phyloP scores from a whole-genome alignment of 2,888 invertebrate genomes.

The Diaperis boleti region DNA sequence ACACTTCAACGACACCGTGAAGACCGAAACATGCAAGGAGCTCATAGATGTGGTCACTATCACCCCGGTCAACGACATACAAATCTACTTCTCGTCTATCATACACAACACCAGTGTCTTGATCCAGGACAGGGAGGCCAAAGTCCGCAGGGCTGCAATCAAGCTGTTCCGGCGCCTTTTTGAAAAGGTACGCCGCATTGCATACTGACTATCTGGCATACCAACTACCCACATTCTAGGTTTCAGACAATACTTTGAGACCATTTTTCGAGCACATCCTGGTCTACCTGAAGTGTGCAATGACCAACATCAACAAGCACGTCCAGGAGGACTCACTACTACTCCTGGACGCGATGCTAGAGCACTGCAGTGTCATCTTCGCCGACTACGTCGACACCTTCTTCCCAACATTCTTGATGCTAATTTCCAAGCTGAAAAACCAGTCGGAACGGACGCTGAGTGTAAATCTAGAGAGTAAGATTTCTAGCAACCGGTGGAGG shows the following conservation, averaged over 20 bases:
- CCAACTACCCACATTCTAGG: conserved; percentile 52
- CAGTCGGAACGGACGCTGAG: conserved; percentile 77
- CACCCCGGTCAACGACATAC: conserved; percentile 62
- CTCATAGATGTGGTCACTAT: conserved; percentile 70
- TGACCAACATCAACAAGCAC: conserved; percentile 86
- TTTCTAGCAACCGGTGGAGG: conserved; percentile 84
- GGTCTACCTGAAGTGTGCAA: conserved; percentile 86
- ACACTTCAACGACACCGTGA: conserved; percentile 80
- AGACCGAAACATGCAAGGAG: conserved; percentile 75
- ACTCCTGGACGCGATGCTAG: conserved; percentile 82
- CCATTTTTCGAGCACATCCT: conserved; percentile 84
- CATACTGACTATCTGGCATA: conserved; percentile 28
- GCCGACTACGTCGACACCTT: conserved; percentile 77
- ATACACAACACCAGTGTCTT: conserved; percentile 78
- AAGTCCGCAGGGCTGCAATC: conserved; percentile 70
- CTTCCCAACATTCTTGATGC: conserved; percentile 83
- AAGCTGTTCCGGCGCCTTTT: conserved; percentile 69
- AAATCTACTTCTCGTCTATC: conserved; percentile 72
- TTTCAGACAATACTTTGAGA: conserved; percentile 68
- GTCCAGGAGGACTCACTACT: conserved; percentile 88
- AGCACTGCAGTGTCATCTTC: conserved; percentile 75
- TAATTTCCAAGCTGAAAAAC: conserved; percentile 82
- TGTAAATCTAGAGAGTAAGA: conserved; percentile 77
- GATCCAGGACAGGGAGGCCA: conserved; percentile 79
- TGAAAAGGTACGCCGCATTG: conserved; percentile 57